Evolutionary conservation across 2,797 vertebrate species (phyloP).

Genomic region (Loriculus beryllinus): DNA sequence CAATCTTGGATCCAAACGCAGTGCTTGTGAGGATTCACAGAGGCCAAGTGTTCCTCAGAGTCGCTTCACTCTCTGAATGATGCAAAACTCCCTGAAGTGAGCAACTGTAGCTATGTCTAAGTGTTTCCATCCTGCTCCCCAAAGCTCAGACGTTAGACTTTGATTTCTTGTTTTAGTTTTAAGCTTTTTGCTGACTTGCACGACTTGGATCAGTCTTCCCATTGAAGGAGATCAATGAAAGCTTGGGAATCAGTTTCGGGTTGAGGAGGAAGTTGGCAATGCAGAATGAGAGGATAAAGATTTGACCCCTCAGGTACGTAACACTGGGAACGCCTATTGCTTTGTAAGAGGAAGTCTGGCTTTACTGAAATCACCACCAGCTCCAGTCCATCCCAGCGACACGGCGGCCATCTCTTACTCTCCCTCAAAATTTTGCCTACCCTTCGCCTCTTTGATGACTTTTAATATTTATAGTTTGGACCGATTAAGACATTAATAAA

Average conservation of each 20-base stretch:
- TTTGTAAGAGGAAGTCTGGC: too few relatives aligned
- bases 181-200: background rate
- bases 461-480: background rate
- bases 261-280: background rate
- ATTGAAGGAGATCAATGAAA: background rate
- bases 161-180: background rate
- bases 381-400: background rate
- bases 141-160: background rate
- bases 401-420: too few relatives aligned
- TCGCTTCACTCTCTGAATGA: background rate
- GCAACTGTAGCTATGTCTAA: background rate
- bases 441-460: background rate
- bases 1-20: background rate
- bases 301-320: rapidly evolving
- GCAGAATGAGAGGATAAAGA: background rate
- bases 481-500: background rate
- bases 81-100: background rate
- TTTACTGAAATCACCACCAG: background rate
- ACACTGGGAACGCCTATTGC: rapidly evolving
- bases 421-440: background rate
- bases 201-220: background rate
- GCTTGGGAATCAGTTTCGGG: background rate
- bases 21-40: background rate
- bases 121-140: background rate
- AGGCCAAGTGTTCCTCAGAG: background rate